Evolutionary conservation across 2,797 vertebrate species (phyloP), one percentile per base, ranked within the genome.

Genomic region (Holocentrus rufus): DNA sequence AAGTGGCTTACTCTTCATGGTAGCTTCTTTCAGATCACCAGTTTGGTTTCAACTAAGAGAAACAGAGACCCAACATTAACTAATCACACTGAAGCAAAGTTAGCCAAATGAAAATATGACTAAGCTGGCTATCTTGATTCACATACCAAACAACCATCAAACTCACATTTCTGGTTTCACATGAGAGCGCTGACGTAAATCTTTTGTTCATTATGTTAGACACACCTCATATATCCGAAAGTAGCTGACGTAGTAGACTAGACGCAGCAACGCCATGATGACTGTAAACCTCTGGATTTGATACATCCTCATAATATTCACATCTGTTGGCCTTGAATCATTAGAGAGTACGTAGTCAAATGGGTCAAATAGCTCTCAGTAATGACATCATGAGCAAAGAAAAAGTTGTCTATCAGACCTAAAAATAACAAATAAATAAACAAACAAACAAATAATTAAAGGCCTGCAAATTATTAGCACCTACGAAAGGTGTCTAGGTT

Each of bases 91-190:
- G 34, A 8, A 14, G 7, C 10, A 23, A 25, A 69, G 30, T 18
- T 52, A 27, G 23, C 30, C 4, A 5, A 20, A 59, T 79, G 58
- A 82, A 85, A 75, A 77, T 70, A 46, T 57, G 60, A 86, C 64
- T 54, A 39, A 54, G 63, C 36, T 8, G 23, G 69, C 27, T 52
- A 55, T 61, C 46, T 69, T 2, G 65, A 80, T 68, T 84, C 74
- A 82, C 84, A 87, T 88, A 80, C 86, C 82, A 72, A 52, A 58
- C 76, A 74, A 65, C 74, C 56, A 70, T 57, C 20, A 74, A 93
- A 92, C 83, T 81, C 55, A 93, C 90, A 79, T 90, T 93, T 91
- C 94, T 82, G 91, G 94, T 95, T 94, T 91, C 57, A 76, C 85
- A 62, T 81, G 65, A 56, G 58, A 84, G 69, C 61, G 18, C 62